Base-by-base conservation (phyloP, 1,140 invertebrate species). In the Sminthurides bifidus region DNA sequence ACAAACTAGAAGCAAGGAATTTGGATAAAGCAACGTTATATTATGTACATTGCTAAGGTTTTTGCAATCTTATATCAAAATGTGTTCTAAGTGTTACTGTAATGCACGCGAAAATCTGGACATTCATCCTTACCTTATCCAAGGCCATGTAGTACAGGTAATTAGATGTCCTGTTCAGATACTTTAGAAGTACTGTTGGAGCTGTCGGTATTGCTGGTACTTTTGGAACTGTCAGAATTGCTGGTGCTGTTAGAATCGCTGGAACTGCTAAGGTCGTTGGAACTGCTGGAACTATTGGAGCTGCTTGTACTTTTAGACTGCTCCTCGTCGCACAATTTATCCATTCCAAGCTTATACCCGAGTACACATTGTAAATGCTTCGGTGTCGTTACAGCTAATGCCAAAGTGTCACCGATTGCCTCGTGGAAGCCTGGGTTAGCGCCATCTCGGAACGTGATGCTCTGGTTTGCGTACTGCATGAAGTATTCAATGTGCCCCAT, bases 341-440 rank as follows among this genome's bases (percentile, higher is more conserved):
- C 30, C 15, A 51, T 23, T 0, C 49, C 49, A 35, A 63, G 27
- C 12, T 57, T 54, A 19, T 59, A 33, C 3, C 44, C 52, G 12
- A 65, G 44, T 2, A 29, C 51, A 53, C 63, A 64, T 64, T 87
- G 81, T 14, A 94, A 76, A 71, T 94, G 89, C 56, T 79, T 79
- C 0, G 85, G 83, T 0, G 87, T 89, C 0, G 81, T 76, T 0
- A 93, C 81, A 0, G 86, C 92, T 0, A 96, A 71, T 0, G 86
- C 83, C 6, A 96, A 77, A 2, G 68, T 63, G 52, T 75, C 73
- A 31, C 73, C 74, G 29, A 76, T 67, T 12, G 72, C 73, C 59
- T 75, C 74, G 54, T 75, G 74, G 55, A 75, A 75, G 66, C 73
- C 74, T 30, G 71, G 70, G 65, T 76, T 76, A 3, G 73, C 73